Evolutionary conservation across 2,113 vertebrate genomes (phyloP), one percentile per base, ranked within the genome.

Genomic region (Rhinopomastus cyanomelas): DNA sequence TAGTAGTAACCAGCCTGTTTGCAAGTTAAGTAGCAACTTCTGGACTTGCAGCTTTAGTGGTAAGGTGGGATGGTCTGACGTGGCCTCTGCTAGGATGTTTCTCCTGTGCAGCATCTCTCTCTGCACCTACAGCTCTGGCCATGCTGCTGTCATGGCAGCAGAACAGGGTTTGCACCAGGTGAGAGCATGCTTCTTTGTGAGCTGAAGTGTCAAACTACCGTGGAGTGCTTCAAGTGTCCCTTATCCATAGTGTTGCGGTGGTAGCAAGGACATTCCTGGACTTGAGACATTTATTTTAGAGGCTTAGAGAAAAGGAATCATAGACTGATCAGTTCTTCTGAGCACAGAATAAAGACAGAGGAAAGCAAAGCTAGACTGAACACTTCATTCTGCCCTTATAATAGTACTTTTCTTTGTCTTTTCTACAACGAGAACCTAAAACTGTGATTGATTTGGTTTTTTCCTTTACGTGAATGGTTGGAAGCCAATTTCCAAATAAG

Each of bases 171-270:
- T 29, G 78, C 6, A 2, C 16, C 53, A 12, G n/a, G 19, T 26
- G 12, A 19, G 5, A 77, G 16, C 53, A 60, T 75, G 34, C n/a
- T 30, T 56, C 52, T 17, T 0, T 2, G 4, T 15, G 49, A 48
- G 6, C 0, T 42, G 22, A 22, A 69, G 42, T 3, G 5, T 29
- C 23, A 52, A 7, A n/a, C 7, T 61, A 3, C 9, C 18, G 5
- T 27, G 51, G 4, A 12, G 12, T 37, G 44, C 29, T 29, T 29
- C 14, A 27, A 18, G 25, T 37, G 22, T 44, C 36, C 29, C 25
- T 76, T 48, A 36, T 36, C 82, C 15, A 0, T 9, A 10, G 48
- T 1, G 0, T 6, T 68, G 69, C 23, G 6, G 29, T 18, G 29
- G 55, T 52, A 34, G 22, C 1, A 0, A 57, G 51, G 20, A 37